These are phyloP conservation scores for Petrolisthes manimaculis DNA, from an alignment of 2,888 invertebrate species.

Conservation along the genomic window DNA sequence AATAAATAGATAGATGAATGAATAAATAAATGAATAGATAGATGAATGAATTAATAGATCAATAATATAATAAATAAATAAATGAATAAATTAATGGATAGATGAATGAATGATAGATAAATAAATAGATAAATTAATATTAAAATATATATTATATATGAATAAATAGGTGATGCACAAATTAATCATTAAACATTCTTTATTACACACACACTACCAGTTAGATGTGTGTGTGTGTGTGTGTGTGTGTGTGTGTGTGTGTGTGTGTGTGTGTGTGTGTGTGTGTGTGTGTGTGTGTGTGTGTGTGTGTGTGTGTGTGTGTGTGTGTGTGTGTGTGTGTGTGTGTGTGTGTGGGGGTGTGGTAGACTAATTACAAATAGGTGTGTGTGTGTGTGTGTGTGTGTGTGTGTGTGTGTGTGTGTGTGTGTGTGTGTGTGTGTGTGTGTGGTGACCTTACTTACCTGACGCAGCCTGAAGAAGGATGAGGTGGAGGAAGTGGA, in stretches of 20 bases:
- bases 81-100: neutral
- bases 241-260: neutral
- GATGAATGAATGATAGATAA: neutral
- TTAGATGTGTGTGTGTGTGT: neutral
- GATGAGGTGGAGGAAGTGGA: neutral
- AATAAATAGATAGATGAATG: neutral
- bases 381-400: neutral
- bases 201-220: neutral
- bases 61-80: too few species aligned
- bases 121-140: neutral
- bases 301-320: neutral
- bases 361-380: neutral
- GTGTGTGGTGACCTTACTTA: neutral
- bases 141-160: neutral
- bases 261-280: neutral
- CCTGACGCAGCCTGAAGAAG: neutral
- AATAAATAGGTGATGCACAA: neutral
- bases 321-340: neutral
- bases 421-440: neutral
- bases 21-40: too few species aligned
- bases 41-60: too few species aligned
- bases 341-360: neutral
- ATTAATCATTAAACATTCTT: too few species aligned
- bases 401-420: neutral
- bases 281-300: constrained; percentile 7